Base-by-base conservation (phyloP, 2,797 vertebrate genomes). In the Gymnothorax javanicus region DNA sequence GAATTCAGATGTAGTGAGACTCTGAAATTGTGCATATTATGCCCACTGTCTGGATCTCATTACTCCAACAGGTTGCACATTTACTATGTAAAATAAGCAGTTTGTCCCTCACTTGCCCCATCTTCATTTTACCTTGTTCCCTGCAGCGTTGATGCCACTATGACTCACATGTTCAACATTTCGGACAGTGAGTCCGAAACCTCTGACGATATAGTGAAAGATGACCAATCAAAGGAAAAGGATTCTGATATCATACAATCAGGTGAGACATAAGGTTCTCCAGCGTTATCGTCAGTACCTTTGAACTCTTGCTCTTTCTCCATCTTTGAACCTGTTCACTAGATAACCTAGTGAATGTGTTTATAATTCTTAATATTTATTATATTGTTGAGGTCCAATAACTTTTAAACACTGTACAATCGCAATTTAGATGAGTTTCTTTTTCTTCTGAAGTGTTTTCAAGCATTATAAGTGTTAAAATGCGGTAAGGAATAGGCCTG, bases 151-250 rank as follows among this genome's bases (percentile, higher is more conserved):
- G 95, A 94, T 95, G 93, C 91, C 89, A 90, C 90, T 58, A 96
- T 96, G 96, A 94, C 91, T 58, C 86, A 95, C 54, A 91, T 92
- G 15, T 96, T 95, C 89, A 90, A 77, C 0, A 93, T 96, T 87
- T 96, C 95, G 58, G 95, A 95, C 93, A 93, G 90, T 11, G 96
- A 97, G 0, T 96, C 95, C 6, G 96, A 96, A 0, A 58, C 93
- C 0, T 94, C 94, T 0, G 95, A 96, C 52, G 95, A 94, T 73
- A 86, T 91, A n/a, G 94, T 89, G 71, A 93, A 92, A 82, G 86
- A 81, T 43, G 89, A 92, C 62, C 89, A 89, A 15, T 23, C 23
- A 17, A 27, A 84, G 0, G 60, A 0, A 9, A 87, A 6, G 23
- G 23, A 92, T 43, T 89, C 93, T 60, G 93, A 92, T 15, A 87